Conservation (phyloP, 2,113 vertebrate species). For the Procapra przewalskii region DNA sequence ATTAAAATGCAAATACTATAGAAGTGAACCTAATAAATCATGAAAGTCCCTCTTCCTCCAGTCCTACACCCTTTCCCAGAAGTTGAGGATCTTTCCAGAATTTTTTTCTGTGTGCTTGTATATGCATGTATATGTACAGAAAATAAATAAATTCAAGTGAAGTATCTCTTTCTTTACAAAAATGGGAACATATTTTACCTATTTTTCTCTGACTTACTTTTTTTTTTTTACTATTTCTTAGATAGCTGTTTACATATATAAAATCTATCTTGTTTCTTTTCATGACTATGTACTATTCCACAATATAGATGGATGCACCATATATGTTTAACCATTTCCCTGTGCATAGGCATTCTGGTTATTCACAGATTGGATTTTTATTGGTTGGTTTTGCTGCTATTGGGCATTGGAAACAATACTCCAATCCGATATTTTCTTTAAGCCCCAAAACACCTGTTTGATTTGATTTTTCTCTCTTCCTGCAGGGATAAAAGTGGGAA, state of each 20-base stretch:
- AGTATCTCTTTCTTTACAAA: background rate
- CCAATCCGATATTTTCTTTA: background rate
- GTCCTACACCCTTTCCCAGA: background rate
- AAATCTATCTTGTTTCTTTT: background rate
- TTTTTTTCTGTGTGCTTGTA: background rate
- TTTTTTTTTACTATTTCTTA: background rate
- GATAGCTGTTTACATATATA: background rate
- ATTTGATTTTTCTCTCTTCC: background rate
- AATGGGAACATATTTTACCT: background rate
- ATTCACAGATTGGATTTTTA: background rate
- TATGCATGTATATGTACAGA: background rate
- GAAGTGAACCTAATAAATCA: background rate
- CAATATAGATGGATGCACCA: background rate
- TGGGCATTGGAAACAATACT: background rate
- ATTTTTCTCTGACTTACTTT: background rate
- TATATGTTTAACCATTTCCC: background rate
- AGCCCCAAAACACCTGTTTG: background rate
- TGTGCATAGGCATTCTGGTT: background rate
- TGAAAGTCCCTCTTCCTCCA: background rate
- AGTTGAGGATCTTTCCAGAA: background rate
- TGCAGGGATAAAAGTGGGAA: background rate
- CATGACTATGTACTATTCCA: background rate
- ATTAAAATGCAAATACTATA: background rate
- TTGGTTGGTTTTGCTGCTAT: background rate
- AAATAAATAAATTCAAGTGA: background rate